Conservation (phyloP, 2,113 vertebrate species). For the Oncorhynchus tshawytscha region DNA sequence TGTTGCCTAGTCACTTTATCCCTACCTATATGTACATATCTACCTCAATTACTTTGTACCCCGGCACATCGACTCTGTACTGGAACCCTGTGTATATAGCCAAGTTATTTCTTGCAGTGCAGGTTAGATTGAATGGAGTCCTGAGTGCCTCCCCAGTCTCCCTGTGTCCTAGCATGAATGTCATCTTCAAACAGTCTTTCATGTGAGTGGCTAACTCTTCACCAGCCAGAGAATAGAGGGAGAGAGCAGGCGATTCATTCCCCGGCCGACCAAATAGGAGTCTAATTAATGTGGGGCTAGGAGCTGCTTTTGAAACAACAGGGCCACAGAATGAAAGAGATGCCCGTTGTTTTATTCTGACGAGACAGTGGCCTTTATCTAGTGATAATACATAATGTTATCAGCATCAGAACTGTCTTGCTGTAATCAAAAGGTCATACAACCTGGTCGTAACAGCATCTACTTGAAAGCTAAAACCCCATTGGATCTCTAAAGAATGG, state of each 20-base stretch:
- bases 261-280: slow-evolving; percentile 84
- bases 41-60: too few relatives aligned
- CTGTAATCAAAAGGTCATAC: not conserved
- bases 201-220: slow-evolving; percentile 83
- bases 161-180: slow-evolving; percentile 56
- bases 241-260: slow-evolving; percentile 83
- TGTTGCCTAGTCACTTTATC: too few relatives aligned
- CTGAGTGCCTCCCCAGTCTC: not conserved
- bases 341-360: slow-evolving; percentile 79
- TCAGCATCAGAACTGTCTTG: not conserved
- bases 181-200: slow-evolving; percentile 88
- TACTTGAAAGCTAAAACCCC: not conserved
- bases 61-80: too few relatives aligned
- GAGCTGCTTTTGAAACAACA: slow-evolving; percentile 81
- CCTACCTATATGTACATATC: too few relatives aligned
- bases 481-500: not conserved
- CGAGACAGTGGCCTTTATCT: not conserved
- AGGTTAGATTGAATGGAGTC: not conserved
- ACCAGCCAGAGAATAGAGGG: slow-evolving; percentile 71
- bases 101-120: not conserved
- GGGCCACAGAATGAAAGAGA: slow-evolving; percentile 85
- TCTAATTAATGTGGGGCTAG: slow-evolving; percentile 86
- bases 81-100: too few relatives aligned
- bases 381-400: not conserved
- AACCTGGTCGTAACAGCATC: not conserved